phyloP scores from a whole-genome alignment of 2,113 vertebrate species.

The Oenanthe melanoleuca region DNA sequence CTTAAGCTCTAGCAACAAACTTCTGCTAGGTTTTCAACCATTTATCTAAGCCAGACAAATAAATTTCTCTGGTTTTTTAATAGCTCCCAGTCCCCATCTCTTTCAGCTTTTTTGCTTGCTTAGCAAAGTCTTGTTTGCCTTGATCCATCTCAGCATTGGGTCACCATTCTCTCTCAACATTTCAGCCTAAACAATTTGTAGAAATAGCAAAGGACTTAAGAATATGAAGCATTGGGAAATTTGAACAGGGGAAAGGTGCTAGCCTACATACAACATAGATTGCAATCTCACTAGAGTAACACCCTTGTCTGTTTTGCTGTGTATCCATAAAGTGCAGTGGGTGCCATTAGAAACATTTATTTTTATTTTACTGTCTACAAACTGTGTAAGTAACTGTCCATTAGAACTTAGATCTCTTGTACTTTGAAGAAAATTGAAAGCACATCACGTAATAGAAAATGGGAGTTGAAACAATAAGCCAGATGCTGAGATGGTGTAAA shows the following conservation, averaged over 20 bases:
- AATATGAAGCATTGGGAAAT: neutral
- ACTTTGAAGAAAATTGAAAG: conserved; percentile 20
- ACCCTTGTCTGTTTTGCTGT: neutral
- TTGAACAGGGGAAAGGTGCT: neutral
- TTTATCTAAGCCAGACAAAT: neutral
- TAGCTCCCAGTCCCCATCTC: neutral
- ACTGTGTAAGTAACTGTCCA: neutral
- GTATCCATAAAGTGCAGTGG: neutral
- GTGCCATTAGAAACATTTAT: neutral
- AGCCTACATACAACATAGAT: neutral
- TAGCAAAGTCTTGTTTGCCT: neutral
- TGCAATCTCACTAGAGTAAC: neutral
- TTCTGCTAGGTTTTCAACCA: neutral
- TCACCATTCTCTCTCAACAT: neutral
- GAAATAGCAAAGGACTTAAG: neutral
- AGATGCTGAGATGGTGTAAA: conserved; percentile 23
- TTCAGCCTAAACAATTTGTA: neutral
- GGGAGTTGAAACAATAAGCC: conserved; percentile 15
- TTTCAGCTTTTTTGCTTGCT: neutral
- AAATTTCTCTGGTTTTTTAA: neutral
- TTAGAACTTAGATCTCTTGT: neutral
- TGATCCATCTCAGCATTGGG: neutral
- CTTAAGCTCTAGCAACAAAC: neutral
- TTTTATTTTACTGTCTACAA: conserved; percentile 20
- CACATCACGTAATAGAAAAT: neutral